A percentile compares a stretch with the other conserved stretches of the same genome.
Conservation (phyloP, 2,113 vertebrate genomes). For the Bambusicola thoracicus region DNA sequence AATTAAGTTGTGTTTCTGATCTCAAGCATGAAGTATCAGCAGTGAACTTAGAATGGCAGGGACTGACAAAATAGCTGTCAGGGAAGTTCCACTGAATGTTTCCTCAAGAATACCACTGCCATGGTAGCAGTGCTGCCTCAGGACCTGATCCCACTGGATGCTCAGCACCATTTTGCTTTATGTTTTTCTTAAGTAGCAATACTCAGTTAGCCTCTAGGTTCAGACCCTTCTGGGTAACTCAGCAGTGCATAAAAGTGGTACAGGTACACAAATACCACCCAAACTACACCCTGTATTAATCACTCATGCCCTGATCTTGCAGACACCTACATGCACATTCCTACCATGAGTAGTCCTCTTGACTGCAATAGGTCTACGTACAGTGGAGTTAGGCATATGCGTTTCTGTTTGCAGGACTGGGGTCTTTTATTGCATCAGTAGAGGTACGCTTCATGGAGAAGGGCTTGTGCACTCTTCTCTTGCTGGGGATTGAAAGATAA, state of each 20-base stretch:
- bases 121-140: background rate
- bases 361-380: background rate
- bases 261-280: background rate
- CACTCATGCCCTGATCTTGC: background rate
- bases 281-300: background rate
- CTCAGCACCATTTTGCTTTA: background rate
- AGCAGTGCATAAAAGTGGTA: background rate
- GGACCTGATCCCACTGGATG: background rate
- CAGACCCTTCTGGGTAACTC: background rate
- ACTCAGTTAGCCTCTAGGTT: background rate
- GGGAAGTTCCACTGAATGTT: background rate
- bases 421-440: background rate
- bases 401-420: conserved; percentile 18
- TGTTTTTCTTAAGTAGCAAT: background rate
- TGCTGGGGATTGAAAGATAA: conserved; percentile 77
- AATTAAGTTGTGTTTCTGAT: background rate
- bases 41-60: background rate
- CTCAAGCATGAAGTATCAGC: background rate
- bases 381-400: background rate
- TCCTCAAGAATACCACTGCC: background rate
- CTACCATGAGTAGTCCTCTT: background rate
- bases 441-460: conserved; percentile 6
- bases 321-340: background rate
- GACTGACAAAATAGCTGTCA: background rate
- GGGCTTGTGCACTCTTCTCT: conserved; percentile 22